These are phyloP conservation scores for Hypotaenidia okinawae DNA, from an alignment of 2,797 vertebrate species.

Conservation along the genomic window DNA sequence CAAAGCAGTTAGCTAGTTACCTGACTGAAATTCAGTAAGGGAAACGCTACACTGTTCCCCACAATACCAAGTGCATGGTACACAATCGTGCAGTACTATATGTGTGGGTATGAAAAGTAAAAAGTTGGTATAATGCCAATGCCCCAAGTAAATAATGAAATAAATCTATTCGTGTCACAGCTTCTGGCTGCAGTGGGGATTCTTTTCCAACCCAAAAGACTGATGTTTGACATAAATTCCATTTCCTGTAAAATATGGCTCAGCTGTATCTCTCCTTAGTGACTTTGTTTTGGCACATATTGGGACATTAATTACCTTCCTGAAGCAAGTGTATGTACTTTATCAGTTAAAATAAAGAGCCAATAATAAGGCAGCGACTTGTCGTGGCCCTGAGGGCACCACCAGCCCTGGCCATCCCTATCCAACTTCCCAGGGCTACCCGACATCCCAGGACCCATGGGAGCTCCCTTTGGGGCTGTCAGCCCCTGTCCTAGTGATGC, in stretches of 20 bases:
- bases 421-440: fast-evolving
- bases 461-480: fast-evolving
- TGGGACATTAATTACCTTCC: background rate
- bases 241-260: background rate
- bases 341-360: background rate
- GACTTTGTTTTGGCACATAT: background rate
- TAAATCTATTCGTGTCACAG: background rate
- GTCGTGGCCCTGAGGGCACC: background rate
- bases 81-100: background rate
- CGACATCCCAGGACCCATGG: too few species aligned
- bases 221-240: background rate
- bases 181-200: background rate
- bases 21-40: background rate
- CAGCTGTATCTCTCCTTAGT: background rate
- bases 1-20: background rate
- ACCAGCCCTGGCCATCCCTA: background rate
- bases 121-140: background rate
- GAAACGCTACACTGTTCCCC: background rate
- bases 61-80: background rate
- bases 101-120: background rate
- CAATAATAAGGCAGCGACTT: background rate
- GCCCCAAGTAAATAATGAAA: background rate
- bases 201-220: background rate
- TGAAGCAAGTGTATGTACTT: background rate
- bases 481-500: background rate